These are phyloP conservation scores for Marmota monax DNA, from an alignment of 2,113 vertebrate species.

Conservation along the genomic window DNA sequence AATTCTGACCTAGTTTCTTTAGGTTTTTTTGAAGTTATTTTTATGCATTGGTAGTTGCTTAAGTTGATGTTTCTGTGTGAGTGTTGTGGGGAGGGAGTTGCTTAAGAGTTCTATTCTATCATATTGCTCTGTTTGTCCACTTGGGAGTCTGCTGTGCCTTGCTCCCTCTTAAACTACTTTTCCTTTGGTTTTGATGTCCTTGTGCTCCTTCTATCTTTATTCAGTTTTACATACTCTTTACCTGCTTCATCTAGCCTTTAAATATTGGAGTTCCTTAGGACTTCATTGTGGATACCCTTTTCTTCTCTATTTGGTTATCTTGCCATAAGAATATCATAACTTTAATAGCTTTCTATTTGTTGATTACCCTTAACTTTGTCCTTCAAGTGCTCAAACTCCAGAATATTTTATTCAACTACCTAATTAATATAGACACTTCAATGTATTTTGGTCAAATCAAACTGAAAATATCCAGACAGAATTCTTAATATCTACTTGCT, in stretches of 20 bases:
- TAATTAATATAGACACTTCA: not conserved
- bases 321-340: not conserved
- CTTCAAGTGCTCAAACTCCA: not conserved
- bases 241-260: not conserved
- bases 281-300: not conserved
- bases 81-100: not conserved
- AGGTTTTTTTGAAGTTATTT: not conserved
- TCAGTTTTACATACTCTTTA: not conserved
- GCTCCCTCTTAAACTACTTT: not conserved
- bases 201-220: not conserved
- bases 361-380: not conserved
- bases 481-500: not conserved
- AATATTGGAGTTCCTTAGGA: not conserved
- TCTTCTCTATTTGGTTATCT: not conserved
- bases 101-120: not conserved
- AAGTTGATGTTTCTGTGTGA: not conserved
- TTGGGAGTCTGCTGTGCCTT: not conserved
- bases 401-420: not conserved
- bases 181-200: not conserved
- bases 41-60: not conserved
- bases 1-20: not conserved
- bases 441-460: not conserved
- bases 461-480: not conserved
- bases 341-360: not conserved
- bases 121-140: not conserved